These are phyloP conservation scores for Ara ararauna DNA, from an alignment of 2,797 vertebrate genomes.

Conservation along the genomic window DNA sequence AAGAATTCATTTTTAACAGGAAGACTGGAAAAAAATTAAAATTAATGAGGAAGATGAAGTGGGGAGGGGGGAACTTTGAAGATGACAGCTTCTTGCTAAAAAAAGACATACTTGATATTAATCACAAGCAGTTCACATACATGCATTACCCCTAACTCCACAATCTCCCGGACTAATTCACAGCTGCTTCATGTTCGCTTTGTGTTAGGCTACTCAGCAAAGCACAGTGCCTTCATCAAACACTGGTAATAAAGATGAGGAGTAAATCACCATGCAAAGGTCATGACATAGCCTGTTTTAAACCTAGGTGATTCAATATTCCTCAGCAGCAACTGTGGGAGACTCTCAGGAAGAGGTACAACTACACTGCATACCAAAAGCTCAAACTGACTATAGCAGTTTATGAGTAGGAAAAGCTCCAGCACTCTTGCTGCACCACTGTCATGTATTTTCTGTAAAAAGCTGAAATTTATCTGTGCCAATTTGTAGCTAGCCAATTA, in stretches of 20 bases:
- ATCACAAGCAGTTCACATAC: constrained; percentile 40
- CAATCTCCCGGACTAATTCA: background rate
- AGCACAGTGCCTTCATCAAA: background rate
- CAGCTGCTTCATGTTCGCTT: background rate
- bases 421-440: background rate
- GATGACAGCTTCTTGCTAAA: constrained; percentile 50
- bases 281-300: background rate
- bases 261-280: background rate
- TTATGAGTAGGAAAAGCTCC: background rate
- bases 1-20: constrained; percentile 73
- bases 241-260: background rate
- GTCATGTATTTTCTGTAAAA: background rate
- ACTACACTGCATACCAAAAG: background rate
- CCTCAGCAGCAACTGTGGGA: background rate
- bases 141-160: background rate
- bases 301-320: background rate
- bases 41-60: constrained; percentile 70
- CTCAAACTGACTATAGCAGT: background rate
- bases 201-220: background rate
- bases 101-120: constrained; percentile 56
- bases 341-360: background rate
- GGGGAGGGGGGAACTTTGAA: background rate
- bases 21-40: constrained; percentile 69
- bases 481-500: background rate
- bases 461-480: background rate